A percentile compares a stretch with the other conserved stretches of the same genome.
phyloP scores from a whole-genome alignment of 2,113 vertebrate species.

The Anarhynchus alexandrinus region DNA sequence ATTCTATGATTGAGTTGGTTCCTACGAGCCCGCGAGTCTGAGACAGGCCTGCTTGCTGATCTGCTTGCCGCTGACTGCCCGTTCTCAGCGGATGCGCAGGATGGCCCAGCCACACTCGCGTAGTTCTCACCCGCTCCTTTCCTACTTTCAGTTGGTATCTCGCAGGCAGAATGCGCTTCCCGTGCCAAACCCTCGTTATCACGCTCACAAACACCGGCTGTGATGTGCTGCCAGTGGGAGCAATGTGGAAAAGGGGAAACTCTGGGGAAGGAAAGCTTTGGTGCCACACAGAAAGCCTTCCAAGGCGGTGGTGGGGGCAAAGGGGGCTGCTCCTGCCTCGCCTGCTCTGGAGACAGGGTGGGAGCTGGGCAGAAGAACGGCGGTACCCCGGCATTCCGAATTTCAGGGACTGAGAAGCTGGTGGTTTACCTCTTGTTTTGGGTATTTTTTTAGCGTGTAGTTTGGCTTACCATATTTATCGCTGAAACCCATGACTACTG shows the following conservation, averaged over 20 bases:
- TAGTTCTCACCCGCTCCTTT: neutral
- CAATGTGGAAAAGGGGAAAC: neutral
- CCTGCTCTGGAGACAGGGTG: neutral
- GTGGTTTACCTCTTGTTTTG: neutral
- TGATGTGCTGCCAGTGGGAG: constrained; percentile 26
- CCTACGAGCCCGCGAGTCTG: neutral
- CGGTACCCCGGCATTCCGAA: fast-evolving
- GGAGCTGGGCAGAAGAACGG: neutral
- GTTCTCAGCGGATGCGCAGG: neutral
- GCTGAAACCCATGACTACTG: neutral
- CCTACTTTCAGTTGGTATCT: neutral
- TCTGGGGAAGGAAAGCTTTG: neutral
- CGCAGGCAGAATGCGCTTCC: neutral
- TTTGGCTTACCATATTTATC: neutral
- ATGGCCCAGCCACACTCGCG: neutral
- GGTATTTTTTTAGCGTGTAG: neutral
- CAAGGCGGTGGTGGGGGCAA: neutral
- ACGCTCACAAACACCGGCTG: neutral
- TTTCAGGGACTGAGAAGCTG: neutral
- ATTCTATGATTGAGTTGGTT: neutral
- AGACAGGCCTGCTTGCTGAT: neutral
- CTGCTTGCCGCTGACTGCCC: neutral
- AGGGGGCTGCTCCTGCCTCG: neutral
- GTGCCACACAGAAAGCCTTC: too few relatives aligned
- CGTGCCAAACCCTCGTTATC: constrained; percentile 39